Evolutionary conservation across 2,888 invertebrate genomes (phyloP), one percentile per base, ranked within the genome.

Genomic region (Dilophus febrilis): DNA sequence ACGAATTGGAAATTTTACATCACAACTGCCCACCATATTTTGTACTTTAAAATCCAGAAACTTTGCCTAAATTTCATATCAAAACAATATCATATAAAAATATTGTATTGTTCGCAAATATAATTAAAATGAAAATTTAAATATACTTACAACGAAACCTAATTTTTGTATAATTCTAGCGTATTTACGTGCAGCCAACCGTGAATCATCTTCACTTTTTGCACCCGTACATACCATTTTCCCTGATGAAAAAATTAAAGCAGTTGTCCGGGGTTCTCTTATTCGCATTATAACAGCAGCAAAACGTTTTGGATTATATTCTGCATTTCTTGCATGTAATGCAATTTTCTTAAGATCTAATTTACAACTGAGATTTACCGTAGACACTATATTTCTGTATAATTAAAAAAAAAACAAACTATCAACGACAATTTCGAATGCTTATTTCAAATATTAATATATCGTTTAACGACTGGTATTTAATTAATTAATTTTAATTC

Each of bases 251-350:
- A 86, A 86, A 47, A 80, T 78, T 17, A 80, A 58, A 5, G 79
- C 78, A 13, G 79, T 80, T 6, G 77, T 97, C 64, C 94, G 67
- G 1, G 85, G 85, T 61, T 85, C 95, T 52, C 71, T 74, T 62
- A 77, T 86, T 58, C 95, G 71, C 97, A 98, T 98, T 41, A 98
- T 97, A 4, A 98, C 95, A 30, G 97, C 97, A 38, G 95, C 94
- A 68, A 98, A 98, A 54, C 97, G 81, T 64, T 97, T 97, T 8
- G 97, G 97, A 62, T 98, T 98, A 58, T 97, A 98, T 63, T 98
- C 97, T 2, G 97, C 97, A 67, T 98, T 98, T 58, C 97, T 77
- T 1, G 97, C 95, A 59, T 94, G 94, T 3, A 97, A 66, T 0
- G 97, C 95, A 51, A 98, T 98, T 64, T 87, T 90, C 56, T 97